Base-by-base conservation (phyloP, 2,797 vertebrate genomes). In the Sebastes kiyomatsui region DNA sequence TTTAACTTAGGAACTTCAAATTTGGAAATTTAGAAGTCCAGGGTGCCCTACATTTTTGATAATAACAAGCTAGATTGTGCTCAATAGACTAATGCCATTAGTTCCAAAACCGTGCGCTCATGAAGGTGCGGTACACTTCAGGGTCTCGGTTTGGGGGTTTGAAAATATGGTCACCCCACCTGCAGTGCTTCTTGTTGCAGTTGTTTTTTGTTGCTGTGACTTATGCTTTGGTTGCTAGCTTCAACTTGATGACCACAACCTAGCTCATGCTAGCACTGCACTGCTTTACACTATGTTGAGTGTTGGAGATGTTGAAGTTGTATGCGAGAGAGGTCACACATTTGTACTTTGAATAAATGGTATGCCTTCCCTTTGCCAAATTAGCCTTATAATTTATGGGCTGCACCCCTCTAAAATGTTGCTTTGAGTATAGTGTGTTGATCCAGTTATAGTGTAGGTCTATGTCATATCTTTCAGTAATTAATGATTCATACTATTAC, bases 131-230 rank as follows among this genome's bases (percentile, higher is more conserved):
- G 42, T 18, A 46, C 42, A 46, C 0, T 46, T 46, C 42, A 46
- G 42, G 42, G 42, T 46, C 42, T 0, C 42, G 42, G 42, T 46
- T 46, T 46, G n/a, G n/a, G 52, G 16, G 7, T 18, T 46, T 46
- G 0, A 0, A 46, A 46, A 46, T 46, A 46, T 46, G 42, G 42
- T 46, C 42, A 46, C 42, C 42, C 42, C 0, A 46, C 0, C 52
- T 0, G 56, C 25, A 59, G 56, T 2, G 56, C 13, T 59, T 27
- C 14, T 59, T 25, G 25, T 58, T 58, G 55, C 22, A 6, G 35
- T 38, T 14, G 13, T 38, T 38, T 0, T 23, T 58, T 0, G 23
- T 58, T 59, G 56, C 23, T 58, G 25, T 55, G 54, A 55, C 12
- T 55, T 56, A 12, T 49, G 54, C 54, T 56, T 12, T 56, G 12